These are phyloP conservation scores for Sesamia nonagrioides DNA, from an alignment of 1,140 invertebrate species.

Conservation along the genomic window DNA sequence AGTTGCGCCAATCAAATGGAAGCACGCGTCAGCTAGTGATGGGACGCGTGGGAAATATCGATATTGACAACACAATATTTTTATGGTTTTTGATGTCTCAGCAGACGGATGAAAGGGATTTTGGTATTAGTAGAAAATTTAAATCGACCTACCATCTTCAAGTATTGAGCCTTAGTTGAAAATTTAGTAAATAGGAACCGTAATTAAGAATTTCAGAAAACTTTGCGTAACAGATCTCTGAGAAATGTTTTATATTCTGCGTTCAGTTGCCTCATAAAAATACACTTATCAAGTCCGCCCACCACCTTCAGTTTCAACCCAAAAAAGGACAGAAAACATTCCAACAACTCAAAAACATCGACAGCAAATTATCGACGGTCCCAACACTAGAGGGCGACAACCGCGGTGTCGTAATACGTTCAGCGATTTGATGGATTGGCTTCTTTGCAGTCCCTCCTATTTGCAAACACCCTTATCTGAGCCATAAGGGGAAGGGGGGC, in stretches of 20 bases:
- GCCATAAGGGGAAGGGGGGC: conserved; percentile 51
- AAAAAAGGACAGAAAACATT: no score
- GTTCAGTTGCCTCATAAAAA: no score
- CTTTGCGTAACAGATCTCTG: no score
- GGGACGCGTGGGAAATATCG: conserved; percentile 66
- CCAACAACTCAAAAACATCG: background rate
- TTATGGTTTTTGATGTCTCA: background rate
- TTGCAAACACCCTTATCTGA: conserved; percentile 86
- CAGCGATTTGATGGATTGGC: conserved; percentile 86
- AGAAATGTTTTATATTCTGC: no score
- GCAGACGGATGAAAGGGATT: no score
- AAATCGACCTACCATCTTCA: no score
- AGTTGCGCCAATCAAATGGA: conserved; percentile 85
- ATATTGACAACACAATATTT: conserved; percentile 25
- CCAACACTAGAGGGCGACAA: conserved; percentile 70
- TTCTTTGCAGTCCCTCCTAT: conserved; percentile 84
- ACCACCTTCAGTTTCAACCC: no score
- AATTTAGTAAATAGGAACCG: no score
- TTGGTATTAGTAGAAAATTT: no score
- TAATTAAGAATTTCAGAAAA: no score
- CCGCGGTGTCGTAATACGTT: conserved; percentile 83
- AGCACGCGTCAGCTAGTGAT: conserved; percentile 76
- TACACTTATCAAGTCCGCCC: no score
- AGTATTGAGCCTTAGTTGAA: no score
- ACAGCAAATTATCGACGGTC: conserved; percentile 9